These are phyloP conservation scores for Xiphophorus hellerii DNA, from an alignment of 2,113 vertebrate genomes.

Conservation along the genomic window DNA sequence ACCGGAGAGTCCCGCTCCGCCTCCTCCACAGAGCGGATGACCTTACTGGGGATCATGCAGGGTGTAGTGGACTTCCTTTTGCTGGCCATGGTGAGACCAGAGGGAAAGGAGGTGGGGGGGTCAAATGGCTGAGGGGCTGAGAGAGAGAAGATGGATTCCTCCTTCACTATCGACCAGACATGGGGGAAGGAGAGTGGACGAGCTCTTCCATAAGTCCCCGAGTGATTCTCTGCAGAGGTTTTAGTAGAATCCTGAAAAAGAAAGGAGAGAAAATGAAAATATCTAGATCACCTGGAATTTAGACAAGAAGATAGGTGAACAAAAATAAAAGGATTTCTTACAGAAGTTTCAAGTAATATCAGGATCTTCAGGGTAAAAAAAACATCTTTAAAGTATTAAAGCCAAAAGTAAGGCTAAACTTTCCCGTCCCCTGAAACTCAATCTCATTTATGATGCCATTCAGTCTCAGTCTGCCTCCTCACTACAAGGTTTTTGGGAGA, in stretches of 20 bases:
- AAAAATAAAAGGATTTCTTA: neutral
- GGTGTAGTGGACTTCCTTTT: conserved; percentile 96
- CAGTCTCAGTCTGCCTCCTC: conserved; percentile 50
- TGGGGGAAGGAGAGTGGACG: conserved; percentile 59
- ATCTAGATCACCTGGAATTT: conserved; percentile 23
- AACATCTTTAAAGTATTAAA: conserved; percentile 5
- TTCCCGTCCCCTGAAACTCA: conserved; percentile 20
- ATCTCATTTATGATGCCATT: conserved; percentile 41
- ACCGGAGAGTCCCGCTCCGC: conserved; percentile 69
- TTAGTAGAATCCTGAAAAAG: conserved; percentile 54
- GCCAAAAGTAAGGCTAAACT: neutral
- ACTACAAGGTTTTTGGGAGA: conserved; percentile 61
- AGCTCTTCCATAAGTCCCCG: conserved; percentile 63
- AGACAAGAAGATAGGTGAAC: too few species aligned
- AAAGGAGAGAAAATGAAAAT: neutral
- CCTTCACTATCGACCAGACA: conserved; percentile 72
- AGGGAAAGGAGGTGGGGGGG: conserved; percentile 28
- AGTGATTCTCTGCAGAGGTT: conserved; percentile 19
- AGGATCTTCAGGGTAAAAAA: conserved; percentile 11
- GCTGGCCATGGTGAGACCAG: conserved; percentile 88
- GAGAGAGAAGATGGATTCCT: conserved; percentile 57
- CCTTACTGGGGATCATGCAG: conserved; percentile 97
- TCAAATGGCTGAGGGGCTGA: conserved; percentile 50
- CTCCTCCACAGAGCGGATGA: conserved; percentile 80
- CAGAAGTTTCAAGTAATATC: neutral